Evolutionary conservation across 2,113 vertebrate species (phyloP).

Genomic region (Pseudopodoces humilis): DNA sequence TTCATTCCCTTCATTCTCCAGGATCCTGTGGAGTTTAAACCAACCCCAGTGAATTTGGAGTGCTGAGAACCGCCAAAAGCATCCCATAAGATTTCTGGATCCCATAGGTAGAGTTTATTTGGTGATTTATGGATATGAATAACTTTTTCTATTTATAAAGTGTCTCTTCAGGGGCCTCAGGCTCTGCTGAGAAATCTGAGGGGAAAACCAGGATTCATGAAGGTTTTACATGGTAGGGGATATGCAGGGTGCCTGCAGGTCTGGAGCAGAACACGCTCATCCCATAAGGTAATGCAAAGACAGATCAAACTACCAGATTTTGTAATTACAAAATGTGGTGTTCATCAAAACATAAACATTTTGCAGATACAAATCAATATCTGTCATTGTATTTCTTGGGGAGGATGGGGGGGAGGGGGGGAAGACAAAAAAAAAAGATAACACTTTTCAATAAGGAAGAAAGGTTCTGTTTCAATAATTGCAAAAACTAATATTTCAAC

Average conservation of each 20-base stretch:
- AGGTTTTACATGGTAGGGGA: background rate
- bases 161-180: background rate
- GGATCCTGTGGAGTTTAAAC: background rate
- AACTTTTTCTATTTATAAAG: background rate
- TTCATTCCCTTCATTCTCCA: background rate
- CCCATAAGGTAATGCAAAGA: background rate
- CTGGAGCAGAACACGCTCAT: background rate
- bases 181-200: background rate
- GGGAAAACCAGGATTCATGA: background rate
- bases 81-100: background rate
- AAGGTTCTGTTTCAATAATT: background rate
- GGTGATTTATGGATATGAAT: background rate
- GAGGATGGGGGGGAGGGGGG: background rate
- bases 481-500: background rate
- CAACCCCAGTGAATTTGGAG: background rate
- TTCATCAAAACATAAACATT: background rate
- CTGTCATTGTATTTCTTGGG: background rate
- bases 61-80: background rate
- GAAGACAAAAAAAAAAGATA: background rate
- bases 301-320: background rate
- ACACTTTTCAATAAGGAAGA: background rate
- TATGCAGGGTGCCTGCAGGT: background rate
- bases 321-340: background rate
- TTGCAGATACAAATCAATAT: background rate
- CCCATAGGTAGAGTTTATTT: background rate